Evolutionary conservation across 1,140 invertebrate species (phyloP).

Genomic region (Apolygus lucorum): DNA sequence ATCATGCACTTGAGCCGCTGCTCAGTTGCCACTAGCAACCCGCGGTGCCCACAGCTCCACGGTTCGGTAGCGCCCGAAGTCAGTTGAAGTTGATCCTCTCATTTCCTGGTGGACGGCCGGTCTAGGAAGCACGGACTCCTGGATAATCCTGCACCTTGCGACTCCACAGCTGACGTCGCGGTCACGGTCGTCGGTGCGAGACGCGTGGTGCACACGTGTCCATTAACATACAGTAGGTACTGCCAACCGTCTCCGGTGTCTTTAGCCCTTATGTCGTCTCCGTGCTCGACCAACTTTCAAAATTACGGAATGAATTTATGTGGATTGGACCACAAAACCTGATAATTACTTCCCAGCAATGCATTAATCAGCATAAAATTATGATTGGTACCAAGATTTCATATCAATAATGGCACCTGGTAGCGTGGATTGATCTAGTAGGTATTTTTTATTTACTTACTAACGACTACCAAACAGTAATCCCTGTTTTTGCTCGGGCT

Average conservation of each 20-base stretch:
- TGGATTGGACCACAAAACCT: no score
- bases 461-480: no score
- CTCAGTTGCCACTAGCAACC: neutral
- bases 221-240: neutral
- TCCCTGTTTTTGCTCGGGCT: no score
- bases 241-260: neutral
- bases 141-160: slow-evolving; percentile 10
- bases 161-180: slow-evolving; percentile 4
- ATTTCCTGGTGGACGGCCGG: neutral
- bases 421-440: no score
- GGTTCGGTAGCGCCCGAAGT: neutral
- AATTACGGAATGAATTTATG: no score
- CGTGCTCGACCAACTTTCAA: neutral
- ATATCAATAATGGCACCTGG: no score
- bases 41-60: neutral
- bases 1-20: neutral
- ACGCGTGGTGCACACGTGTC: slow-evolving; percentile 7
- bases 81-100: neutral
- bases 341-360: no score
- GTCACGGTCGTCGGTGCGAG: slow-evolving; percentile 8
- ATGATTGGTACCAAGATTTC: no score
- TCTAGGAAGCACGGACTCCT: neutral
- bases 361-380: no score
- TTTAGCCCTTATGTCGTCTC: neutral
- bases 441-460: no score